Base-by-base conservation (phyloP, 30 jellyfish, hydroid and myxozoan genomes). In the Aurelia sp. region DNA sequence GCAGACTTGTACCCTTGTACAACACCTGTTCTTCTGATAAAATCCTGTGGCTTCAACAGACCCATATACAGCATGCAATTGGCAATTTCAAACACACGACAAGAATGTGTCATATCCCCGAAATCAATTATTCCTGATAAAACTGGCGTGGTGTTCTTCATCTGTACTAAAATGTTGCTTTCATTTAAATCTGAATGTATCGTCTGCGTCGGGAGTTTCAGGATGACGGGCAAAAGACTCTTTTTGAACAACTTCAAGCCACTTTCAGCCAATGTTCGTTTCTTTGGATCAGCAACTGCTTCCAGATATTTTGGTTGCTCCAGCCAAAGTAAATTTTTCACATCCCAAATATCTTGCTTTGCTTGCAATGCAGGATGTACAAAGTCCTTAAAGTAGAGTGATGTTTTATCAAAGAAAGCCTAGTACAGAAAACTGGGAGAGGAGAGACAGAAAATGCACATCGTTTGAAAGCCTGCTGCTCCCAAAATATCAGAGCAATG, bases 41-140 rank as follows among this genome's bases (percentile, higher is more conserved):
- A 73, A 30, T 84, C 93, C 10, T 61, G 33, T 19, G 77, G 75
- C 64, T 69, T 27, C 17, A 58, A 88, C 70, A 72, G 52, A 0
- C 74, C 81, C 51, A 84, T 60, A 63, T 84, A 84, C n/a, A 87
- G 82, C 74, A 84, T 84, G 53, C 81, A 74, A 22, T 61, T 84
- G 13, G 72, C 82, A 11, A 84, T 58, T 63, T 84, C 93, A 52
- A 84, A 73, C 8, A 84, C 84, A 47, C 86, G 93, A 22, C 74
- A 84, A 12, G 93, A 73, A 50, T 73, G 47, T 13, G 82, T 84
- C 30, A 84, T 55, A 52, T 84, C 87, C 2, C 87, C 93, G 73
- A 84, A 84, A 57, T 84, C 93, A 37, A 84, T 73, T 27, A 84
- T 27, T 22, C 93, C 93, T 31, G 81, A 12, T 11, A 84, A 33